Conservation (phyloP, 2,113 vertebrate genomes). For the Hydrochoerus hydrochaeris region DNA sequence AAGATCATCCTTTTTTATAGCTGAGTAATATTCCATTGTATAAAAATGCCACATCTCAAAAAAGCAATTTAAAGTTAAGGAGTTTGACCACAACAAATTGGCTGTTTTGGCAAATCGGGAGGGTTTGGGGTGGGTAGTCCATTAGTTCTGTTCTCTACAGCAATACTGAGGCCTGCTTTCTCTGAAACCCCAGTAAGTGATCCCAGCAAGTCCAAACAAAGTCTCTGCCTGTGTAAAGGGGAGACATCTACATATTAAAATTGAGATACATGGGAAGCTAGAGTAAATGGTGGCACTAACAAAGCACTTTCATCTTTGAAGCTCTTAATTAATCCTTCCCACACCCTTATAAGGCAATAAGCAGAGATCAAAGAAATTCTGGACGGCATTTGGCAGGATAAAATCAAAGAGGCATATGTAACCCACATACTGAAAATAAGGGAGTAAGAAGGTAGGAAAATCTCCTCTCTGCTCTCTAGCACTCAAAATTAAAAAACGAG, state of each 20-base stretch:
- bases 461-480: not conserved
- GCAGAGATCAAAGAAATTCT: slow-evolving; percentile 60
- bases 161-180: not conserved
- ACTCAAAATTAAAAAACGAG: not conserved
- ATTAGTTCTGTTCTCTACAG: not conserved
- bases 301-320: slow-evolving; percentile 73
- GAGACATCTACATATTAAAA: not conserved
- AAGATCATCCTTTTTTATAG: too few relatives aligned
- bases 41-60: too few relatives aligned
- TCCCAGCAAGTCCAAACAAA: slow-evolving; percentile 22
- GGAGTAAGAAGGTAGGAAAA: not conserved
- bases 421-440: not conserved
- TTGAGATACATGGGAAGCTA: not conserved
- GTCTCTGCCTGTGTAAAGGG: not conserved
- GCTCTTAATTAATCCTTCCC: slow-evolving; percentile 67
- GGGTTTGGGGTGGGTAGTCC: not conserved
- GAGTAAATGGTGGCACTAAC: not conserved
- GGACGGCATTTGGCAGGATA: slow-evolving; percentile 22
- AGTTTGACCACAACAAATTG: not conserved
- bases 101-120: not conserved
- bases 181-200: not conserved
- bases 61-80: not conserved
- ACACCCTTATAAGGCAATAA: slow-evolving; percentile 40
- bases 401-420: not conserved
- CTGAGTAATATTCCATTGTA: too few relatives aligned